phyloP scores from a whole-genome alignment of 2,113 vertebrate genomes.

The Muntiacus muntjak region DNA sequence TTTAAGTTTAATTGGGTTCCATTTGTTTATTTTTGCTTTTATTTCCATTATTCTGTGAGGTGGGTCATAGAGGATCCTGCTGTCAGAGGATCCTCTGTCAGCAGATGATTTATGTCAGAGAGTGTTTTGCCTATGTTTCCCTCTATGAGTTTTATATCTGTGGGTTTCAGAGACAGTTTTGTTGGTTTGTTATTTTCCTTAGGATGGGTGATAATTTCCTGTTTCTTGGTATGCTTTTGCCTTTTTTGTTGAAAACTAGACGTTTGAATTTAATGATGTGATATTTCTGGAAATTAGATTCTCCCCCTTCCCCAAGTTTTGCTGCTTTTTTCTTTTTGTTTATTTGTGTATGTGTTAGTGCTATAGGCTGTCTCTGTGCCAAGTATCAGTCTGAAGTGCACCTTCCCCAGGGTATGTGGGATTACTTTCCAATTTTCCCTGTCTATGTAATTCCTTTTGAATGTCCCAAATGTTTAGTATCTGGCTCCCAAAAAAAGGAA shows the following conservation, averaged over 20 bases:
- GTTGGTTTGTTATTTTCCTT: not conserved
- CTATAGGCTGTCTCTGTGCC: not conserved
- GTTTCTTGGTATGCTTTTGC: not conserved
- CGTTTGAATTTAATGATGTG: not conserved
- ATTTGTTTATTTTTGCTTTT: too few species aligned
- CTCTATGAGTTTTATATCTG: too few species aligned
- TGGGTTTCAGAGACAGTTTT: not conserved
- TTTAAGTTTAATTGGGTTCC: too few species aligned
- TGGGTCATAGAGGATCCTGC: too few species aligned
- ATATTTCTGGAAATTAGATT: not conserved
- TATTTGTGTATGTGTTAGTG: not conserved
- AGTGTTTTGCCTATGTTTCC: too few species aligned
- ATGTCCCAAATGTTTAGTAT: not conserved
- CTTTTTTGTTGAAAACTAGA: not conserved
- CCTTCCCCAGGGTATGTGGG: not conserved
- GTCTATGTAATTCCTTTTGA: not conserved
- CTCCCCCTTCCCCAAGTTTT: not conserved
- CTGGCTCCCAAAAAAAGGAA: not conserved
- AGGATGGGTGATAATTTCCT: not conserved
- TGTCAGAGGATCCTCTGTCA: too few species aligned
- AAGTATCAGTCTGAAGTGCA: not conserved
- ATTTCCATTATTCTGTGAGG: too few species aligned
- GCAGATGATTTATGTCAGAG: too few species aligned
- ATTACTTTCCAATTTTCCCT: not conserved
- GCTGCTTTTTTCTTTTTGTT: not conserved